Base-by-base conservation (phyloP, 2,113 vertebrate species). In the Macheiramphus alcinus region DNA sequence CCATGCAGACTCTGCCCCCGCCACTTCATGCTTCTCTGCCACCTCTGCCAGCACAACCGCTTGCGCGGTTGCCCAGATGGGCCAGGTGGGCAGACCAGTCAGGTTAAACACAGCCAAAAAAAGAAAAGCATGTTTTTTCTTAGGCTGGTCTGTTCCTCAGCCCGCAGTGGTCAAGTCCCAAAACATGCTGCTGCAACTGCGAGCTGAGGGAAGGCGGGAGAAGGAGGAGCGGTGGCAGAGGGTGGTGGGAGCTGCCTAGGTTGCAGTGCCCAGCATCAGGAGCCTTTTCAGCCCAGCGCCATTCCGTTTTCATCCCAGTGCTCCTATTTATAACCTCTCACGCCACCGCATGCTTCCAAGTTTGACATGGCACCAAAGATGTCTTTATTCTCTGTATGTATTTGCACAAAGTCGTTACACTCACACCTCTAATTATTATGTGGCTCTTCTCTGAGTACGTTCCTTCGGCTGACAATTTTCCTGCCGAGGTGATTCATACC, bases 1-100 rank as follows among this genome's bases (percentile, higher is more conserved):
- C 7, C 16, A 19, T 0, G 1, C 7, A 59, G 58, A 10, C 26
- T 80, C 73, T 61, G 26, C 3, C 32, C 9, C 12, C 1, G 0
- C 6, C 56, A 7, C 26, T 68, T 86, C 23, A 17, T 6, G 34
- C 25, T 58, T 27, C 56, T 52, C 29, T 71, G 22, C 8, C n/a
- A 19, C 72, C 22, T 50, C n/a, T 38, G 20, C 34, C 65, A 36
- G 11, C 67, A 43, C 26, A 47, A 11, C 9, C 2, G 0, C 48
- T 65, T 18, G 3, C 66, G 62, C 1, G 2, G 26, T 42, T 72
- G 26, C 26, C 43, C 23, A 4, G 2, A 5, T 2, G 6, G 47
- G 32, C 34, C 31, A 66, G 29, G 32, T 59, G n/a, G 70, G 21
- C 23, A 92, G 78, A 80, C 7, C 2, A 5, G 8, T 14, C 38